Evolutionary conservation across 1,140 invertebrate species (phyloP).

Genomic region (Vanessa tameamea): DNA sequence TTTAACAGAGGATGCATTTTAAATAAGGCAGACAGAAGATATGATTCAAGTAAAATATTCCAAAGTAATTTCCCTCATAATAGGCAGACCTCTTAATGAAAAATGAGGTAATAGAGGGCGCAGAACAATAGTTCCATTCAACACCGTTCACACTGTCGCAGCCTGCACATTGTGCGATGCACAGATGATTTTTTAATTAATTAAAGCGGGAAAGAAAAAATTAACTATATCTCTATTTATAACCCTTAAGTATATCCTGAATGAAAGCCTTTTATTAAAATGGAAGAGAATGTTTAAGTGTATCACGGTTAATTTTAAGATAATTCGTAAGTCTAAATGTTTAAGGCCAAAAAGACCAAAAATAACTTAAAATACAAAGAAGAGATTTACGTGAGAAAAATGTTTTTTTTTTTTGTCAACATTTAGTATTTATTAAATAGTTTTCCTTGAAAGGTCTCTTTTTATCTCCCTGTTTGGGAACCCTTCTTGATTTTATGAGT

Average conservation of each 20-base stretch:
- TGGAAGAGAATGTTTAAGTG: no score
- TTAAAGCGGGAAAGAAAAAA: slow-evolving; percentile 6
- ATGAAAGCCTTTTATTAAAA: not conserved
- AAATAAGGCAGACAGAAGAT: slow-evolving; percentile 6
- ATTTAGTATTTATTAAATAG: slow-evolving; percentile 12
- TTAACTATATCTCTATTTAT: slow-evolving; percentile 14
- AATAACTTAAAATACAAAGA: not conserved
- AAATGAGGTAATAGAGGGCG: slow-evolving; percentile 37
- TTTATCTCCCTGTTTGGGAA: slow-evolving; percentile 1
- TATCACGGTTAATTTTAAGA: no score
- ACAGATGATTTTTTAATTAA: slow-evolving; percentile 30
- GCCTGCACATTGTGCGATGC: slow-evolving; percentile 17
- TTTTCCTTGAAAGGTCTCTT: not conserved
- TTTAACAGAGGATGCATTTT: slow-evolving; percentile 12
- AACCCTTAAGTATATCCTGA: not conserved
- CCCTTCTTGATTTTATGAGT: slow-evolving; percentile 2
- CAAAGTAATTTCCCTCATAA: slow-evolving; percentile 32
- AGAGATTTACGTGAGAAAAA: not conserved
- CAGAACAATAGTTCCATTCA: slow-evolving; percentile 28
- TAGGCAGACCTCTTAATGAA: slow-evolving; percentile 36
- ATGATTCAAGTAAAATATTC: slow-evolving; percentile 26
- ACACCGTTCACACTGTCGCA: slow-evolving; percentile 24
- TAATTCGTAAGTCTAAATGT: no score
- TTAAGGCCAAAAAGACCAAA: no score
- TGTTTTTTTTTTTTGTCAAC: not conserved